phyloP scores from a whole-genome alignment of 2,888 invertebrate species.

The Scelioninae gen. 1 region DNA sequence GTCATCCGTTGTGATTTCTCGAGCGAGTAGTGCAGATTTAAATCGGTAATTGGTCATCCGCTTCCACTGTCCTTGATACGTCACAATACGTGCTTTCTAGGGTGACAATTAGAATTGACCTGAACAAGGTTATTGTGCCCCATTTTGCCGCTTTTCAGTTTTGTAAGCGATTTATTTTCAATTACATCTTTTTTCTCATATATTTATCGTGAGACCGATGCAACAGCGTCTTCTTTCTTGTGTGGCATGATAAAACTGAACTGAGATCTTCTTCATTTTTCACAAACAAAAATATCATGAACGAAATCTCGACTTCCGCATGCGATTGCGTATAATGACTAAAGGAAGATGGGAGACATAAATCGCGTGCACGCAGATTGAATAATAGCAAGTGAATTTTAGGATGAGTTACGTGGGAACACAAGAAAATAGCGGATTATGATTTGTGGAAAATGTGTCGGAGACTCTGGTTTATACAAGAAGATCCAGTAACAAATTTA shows the following conservation, averaged over 20 bases:
- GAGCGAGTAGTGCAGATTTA: constrained; percentile 54
- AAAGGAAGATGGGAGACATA: constrained; percentile 41
- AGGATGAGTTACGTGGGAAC: constrained; percentile 38
- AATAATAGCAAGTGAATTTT: constrained; percentile 47
- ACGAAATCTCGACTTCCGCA: constrained; percentile 33
- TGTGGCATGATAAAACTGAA: neutral
- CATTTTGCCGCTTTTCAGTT: constrained; percentile 22
- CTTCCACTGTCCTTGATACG: constrained; percentile 47
- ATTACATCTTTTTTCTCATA: neutral
- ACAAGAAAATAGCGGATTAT: constrained; percentile 7
- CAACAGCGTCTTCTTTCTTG: neutral
- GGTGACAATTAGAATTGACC: neutral
- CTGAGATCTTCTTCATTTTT: neutral
- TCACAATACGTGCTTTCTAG: constrained; percentile 23
- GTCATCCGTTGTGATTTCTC: constrained; percentile 62
- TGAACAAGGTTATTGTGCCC: constrained; percentile 47
- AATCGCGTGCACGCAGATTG: constrained; percentile 37
- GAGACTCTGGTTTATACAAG: neutral
- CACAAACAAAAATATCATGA: constrained; percentile 27
- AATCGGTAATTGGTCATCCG: constrained; percentile 59
- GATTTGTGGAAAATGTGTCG: constrained; percentile 27
- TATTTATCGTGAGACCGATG: constrained; percentile 20
- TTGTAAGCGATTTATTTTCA: constrained; percentile 20
- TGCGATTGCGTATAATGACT: constrained; percentile 24
- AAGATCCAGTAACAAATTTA: neutral